Conservation (phyloP, 2,888 invertebrate species). For the Helicoverpa assulta region DNA sequence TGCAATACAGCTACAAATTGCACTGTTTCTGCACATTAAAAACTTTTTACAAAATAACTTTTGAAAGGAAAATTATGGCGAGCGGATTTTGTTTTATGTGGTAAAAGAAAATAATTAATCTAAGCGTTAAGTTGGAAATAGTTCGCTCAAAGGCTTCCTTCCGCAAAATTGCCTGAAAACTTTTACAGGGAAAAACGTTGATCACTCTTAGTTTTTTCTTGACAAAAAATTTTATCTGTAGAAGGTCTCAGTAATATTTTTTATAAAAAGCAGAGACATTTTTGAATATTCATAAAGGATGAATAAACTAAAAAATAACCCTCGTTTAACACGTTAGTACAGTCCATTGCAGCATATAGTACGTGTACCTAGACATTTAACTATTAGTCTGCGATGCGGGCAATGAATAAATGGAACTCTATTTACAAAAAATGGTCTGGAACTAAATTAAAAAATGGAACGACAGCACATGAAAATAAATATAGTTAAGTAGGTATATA, state of each 20-base stretch:
- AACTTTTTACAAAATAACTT: neutral
- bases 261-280: neutral
- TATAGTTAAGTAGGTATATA: neutral
- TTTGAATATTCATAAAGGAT: too few relatives aligned
- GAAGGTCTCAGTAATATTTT: neutral
- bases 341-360: too few relatives aligned
- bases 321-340: too few relatives aligned
- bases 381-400: too few relatives aligned
- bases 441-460: too few relatives aligned
- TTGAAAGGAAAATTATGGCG: neutral
- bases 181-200: conserved; percentile 37
- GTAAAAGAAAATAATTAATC: conserved; percentile 37
- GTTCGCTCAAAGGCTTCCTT: conserved; percentile 40
- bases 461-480: neutral
- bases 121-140: conserved; percentile 33
- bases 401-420: too few relatives aligned
- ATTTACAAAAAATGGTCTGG: too few relatives aligned
- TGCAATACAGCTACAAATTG: conserved; percentile 17
- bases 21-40: neutral
- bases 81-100: conserved; percentile 20
- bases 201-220: conserved; percentile 12
- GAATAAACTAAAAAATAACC: too few relatives aligned
- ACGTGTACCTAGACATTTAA: too few relatives aligned
- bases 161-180: conserved; percentile 38
- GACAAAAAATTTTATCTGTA: neutral